Evolutionary conservation across 2,888 invertebrate species (phyloP).

Genomic region (Melanophora roralis): DNA sequence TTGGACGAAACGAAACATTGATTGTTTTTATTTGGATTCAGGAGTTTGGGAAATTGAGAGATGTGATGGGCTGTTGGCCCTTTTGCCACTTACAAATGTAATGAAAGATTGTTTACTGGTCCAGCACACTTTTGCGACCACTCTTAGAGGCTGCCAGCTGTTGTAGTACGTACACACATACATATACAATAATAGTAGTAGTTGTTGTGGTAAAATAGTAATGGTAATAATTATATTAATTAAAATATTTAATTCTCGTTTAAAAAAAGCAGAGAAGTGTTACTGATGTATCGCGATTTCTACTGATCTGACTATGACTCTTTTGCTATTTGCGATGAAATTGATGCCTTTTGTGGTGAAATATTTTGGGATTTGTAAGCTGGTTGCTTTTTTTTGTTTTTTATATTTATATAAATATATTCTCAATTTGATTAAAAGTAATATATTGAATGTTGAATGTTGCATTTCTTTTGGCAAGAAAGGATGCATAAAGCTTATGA

Average conservation of each 20-base stretch:
- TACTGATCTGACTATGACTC: conserved; percentile 60
- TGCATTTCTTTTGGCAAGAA: conserved; percentile 54
- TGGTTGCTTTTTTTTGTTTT: conserved; percentile 62
- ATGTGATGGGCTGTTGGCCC: not conserved
- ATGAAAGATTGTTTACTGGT: conserved; percentile 76
- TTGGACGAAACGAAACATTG: conserved; percentile 34
- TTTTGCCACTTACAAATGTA: conserved; percentile 76
- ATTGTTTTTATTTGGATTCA: conserved; percentile 30
- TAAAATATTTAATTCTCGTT: conserved; percentile 61
- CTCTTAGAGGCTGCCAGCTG: conserved; percentile 76
- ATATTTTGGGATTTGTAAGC: conserved; percentile 54
- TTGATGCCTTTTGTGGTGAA: conserved; percentile 52
- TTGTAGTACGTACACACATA: conserved; percentile 70
- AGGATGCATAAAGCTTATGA: conserved; percentile 64
- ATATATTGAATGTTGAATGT: conserved; percentile 65
- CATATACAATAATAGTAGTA: conserved; percentile 68
- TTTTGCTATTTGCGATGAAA: conserved; percentile 42
- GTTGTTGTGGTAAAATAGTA: conserved; percentile 36
- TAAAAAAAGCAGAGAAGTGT: conserved; percentile 72
- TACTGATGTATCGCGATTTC: conserved; percentile 63
- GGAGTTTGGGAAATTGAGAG: conserved; percentile 31
- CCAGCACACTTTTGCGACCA: conserved; percentile 77
- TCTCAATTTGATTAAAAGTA: conserved; percentile 64
- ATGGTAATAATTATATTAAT: conserved; percentile 36
- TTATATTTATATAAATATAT: conserved; percentile 10